Conservation (phyloP, 1,140 invertebrate species). For the Drosophila repletoides region DNA sequence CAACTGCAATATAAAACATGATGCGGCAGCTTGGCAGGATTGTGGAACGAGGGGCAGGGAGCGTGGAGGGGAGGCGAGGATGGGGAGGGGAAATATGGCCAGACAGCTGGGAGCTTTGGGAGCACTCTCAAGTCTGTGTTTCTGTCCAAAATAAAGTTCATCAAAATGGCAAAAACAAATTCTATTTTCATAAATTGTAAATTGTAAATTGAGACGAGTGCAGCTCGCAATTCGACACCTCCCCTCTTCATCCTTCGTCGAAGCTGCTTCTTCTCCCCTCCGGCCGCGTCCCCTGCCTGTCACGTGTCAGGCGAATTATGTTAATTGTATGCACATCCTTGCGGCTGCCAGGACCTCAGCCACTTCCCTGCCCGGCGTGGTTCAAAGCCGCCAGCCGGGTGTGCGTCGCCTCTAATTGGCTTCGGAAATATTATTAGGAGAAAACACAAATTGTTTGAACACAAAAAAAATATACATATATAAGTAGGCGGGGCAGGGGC, state of each 20-base stretch:
- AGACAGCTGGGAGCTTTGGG: constrained; percentile 8
- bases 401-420: constrained; percentile 70
- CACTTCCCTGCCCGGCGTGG: constrained; percentile 9
- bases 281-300: constrained; percentile 23
- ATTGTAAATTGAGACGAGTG: constrained; percentile 75
- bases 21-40: constrained; percentile 54
- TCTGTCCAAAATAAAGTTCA: constrained; percentile 57
- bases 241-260: not conserved
- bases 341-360: constrained; percentile 29
- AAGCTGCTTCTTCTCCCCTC: not conserved
- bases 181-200: constrained; percentile 74
- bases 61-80: not conserved
- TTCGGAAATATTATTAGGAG: constrained; percentile 73
- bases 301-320: constrained; percentile 82
- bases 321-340: constrained; percentile 80
- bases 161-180: constrained; percentile 70
- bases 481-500: not conserved
- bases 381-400: not conserved
- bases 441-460: constrained; percentile 48
- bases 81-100: constrained; percentile 14
- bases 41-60: not conserved
- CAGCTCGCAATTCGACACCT: constrained; percentile 63
- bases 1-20: constrained; percentile 81
- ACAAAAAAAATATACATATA: constrained; percentile 15
- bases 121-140: not conserved